Evolutionary conservation across 2,113 vertebrate species (phyloP), one percentile per base, ranked within the genome.

Genomic region (Eubucco bourcierii): DNA sequence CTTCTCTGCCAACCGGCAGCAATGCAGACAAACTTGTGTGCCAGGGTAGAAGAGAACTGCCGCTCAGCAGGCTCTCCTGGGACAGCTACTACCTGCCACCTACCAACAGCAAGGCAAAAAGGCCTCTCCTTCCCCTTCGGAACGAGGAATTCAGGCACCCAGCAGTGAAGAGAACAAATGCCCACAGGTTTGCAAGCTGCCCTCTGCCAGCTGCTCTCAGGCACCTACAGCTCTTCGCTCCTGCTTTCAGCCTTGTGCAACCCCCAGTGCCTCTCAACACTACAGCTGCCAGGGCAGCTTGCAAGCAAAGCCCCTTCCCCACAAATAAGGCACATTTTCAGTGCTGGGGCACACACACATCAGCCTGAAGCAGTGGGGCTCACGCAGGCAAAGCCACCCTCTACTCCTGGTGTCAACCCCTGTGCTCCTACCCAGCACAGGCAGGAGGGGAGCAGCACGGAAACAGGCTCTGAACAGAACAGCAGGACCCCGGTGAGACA

Each of bases 301-400:
- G 8, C 64, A 94, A 85, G 90, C 92, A 87, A 84, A 80, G 33
- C 61, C 88, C 47, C 87, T 93, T 67, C 89, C 84, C 84, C 65
- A 83, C 76, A 90, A 84, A 44, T 52, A 41, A 71, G 5, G 73
- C 64, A 63, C 56, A 76, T 73, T 89, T 92, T 95, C 91, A 89
- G 34, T 46, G 56, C 87, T 85, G 75, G 70, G 60, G 93, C 91
- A 90, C 84, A 85, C n/a, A 82, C 56, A 55, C 87, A 91, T 78
- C 81, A 89, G 90, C 63, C 79, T 47, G 9, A 91, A 91, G 82
- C 60, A 76, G 56, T 60, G 84, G 82, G 94, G 94, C 82, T 93
- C 90, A 87, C 31, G 41, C 68, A 77, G 82, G 87, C 91, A 94
- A 95, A 94, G 90, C 58, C 39, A 89, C 29, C 34, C 46, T 77